Evolutionary conservation across 1,140 invertebrate species (phyloP), one percentile per base, ranked within the genome.

Genomic region (Ceratina calcarata): DNA sequence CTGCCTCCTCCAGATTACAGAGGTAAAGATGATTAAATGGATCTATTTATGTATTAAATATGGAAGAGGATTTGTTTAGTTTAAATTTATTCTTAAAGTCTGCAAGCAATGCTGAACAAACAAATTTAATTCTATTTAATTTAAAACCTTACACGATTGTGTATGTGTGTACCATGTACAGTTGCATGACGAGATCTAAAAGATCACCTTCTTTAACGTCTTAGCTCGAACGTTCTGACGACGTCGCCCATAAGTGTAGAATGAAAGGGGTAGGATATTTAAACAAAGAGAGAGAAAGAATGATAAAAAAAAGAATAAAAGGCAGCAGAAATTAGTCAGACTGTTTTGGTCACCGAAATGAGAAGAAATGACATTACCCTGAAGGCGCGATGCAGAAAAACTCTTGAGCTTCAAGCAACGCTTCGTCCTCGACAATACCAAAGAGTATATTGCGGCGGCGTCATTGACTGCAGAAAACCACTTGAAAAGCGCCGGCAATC

Each of bases 301-400:
- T 13, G 45, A 32, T n/a, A n/a, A 32, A 16, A 51, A 15, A 51
- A 15, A 20, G 69, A 45, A 37, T 37, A 57, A 57, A 58, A 20
- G 69, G 22, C 12, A 27, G 51, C 53, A 80, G 78, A 67, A 74
- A 61, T 69, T 62, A 60, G 67, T 24, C 74, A 62, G 65, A 82
- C 78, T 68, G 81, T 81, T 81, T 83, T 83, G 72, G 78, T 80
- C 85, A 81, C 80, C 85, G 78, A 81, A 77, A 82, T 81, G 81
- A 85, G 78, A 80, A 78, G 79, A 91, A 89, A 91, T 88, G 83
- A 87, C 82, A 85, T 90, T 88, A 69, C 78, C 75, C 68, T 72
- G 78, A 83, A 91, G 88, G 88, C 86, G 87, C 87, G 85, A 91
- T 85, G 86, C 84, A 89, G 89, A 89, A 91, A 91, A 90, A n/a